These are phyloP conservation scores for Rhagologus leucostigma DNA, from an alignment of 2,113 vertebrate genomes.

Conservation along the genomic window DNA sequence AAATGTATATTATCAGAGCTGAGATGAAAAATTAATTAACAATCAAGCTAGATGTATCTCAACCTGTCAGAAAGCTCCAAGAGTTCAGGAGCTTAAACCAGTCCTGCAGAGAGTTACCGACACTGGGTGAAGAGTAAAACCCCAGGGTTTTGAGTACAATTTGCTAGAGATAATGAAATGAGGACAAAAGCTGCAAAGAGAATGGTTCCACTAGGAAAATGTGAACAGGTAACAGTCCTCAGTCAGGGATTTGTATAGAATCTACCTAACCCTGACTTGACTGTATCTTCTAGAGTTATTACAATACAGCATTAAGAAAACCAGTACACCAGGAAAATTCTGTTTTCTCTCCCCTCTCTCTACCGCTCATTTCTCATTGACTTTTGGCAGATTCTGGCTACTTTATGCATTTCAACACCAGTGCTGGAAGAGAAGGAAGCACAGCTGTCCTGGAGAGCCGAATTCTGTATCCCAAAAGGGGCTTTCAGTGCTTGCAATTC, in stretches of 20 bases:
- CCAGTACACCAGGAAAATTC: background rate
- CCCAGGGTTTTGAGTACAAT: background rate
- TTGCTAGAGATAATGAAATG: background rate
- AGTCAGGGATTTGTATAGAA: background rate
- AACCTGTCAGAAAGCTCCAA: background rate
- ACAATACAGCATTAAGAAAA: background rate
- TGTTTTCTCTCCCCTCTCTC: background rate
- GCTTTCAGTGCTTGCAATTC: conserved; percentile 90
- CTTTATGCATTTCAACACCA: conserved; percentile 88
- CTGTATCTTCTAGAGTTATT: background rate
- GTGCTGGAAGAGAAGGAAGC: conserved; percentile 35
- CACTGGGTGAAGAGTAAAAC: background rate
- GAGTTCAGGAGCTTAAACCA: background rate
- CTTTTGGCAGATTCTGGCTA: conserved; percentile 79
- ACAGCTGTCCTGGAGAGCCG: conserved; percentile 82
- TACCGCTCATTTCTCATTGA: background rate
- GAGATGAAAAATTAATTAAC: background rate
- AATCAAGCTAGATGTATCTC: background rate
- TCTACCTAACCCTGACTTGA: background rate
- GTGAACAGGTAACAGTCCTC: background rate
- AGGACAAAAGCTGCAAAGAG: background rate
- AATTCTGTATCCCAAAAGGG: conserved; percentile 82
- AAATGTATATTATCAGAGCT: background rate
- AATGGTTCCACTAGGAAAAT: background rate
- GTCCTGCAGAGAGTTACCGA: background rate